Base-by-base conservation (phyloP, 53 echinoderm and acorn worm species). In the Hippasteria phrygiana region DNA sequence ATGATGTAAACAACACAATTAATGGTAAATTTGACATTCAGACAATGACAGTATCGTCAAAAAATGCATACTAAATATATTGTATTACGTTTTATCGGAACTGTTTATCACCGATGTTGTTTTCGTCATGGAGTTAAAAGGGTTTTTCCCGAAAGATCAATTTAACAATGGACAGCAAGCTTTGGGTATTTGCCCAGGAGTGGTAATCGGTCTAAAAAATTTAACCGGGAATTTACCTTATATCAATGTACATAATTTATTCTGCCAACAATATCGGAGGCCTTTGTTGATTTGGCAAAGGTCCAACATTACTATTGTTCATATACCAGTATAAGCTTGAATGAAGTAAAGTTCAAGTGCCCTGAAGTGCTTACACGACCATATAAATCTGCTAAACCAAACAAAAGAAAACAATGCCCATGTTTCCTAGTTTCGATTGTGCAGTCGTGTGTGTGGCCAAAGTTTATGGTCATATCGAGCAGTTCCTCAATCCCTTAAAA, bases 311-410 rank as follows among this genome's bases (percentile, higher is more conserved):
- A n/a, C n/a, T n/a, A n/a, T n/a, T 51, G 16, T 51, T 14, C 20
- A 0, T 51, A 20, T 20, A 51, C 51, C 51, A 51, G 20, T 14
- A 51, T 51, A 4, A 51, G 12, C 51, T 51, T 51, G 51, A 78
- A 38, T 11, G 56, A 0, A 24, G 26, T 18, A 26, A 78, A 59
- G 78, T 38, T 78, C 78, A 78, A 78, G 78, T 59, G 35, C 38
- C 8, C 7, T 45, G 3, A 59, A 14, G 26, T 26, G 3, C 59
- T 59, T 18, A 4, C 59, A 59, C 26, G n/a, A 55, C 3, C 59
- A 45, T 45, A 45, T 45, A 11, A 7, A 45, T 45, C 46, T 45
- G 46, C 6, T 45, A 45, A 45, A 45, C 6, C 46, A 45, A 7
- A 7, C 46, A 45, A 7, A 45, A 7, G 46, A 11, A 11, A 45